A percentile compares a stretch with the other conserved stretches of the same genome.
phyloP scores from a whole-genome alignment of 2,113 vertebrate species.

The Heliornis fulica region DNA sequence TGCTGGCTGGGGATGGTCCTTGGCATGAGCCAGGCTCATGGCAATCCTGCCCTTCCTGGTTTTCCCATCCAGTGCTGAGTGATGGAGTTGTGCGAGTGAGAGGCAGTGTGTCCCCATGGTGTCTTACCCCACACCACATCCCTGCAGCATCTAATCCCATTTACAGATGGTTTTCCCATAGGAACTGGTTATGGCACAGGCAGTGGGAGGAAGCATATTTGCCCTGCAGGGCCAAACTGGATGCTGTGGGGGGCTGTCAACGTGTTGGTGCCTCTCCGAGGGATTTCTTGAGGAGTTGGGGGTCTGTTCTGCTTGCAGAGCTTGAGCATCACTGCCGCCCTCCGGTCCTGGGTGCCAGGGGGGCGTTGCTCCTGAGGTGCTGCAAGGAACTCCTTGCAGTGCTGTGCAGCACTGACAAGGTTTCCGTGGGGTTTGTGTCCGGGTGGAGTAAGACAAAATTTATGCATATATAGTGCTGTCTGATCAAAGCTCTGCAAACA shows the following conservation, averaged over 20 bases:
- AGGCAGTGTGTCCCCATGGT: neutral
- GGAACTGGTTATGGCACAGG: neutral
- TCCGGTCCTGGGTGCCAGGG: fast-evolving
- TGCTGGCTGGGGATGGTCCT: neutral
- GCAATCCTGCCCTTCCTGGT: neutral
- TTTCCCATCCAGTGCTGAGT: neutral
- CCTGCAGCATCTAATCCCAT: neutral
- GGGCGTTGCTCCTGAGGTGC: neutral
- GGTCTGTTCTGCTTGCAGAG: neutral
- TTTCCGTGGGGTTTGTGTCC: neutral
- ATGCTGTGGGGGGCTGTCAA: neutral
- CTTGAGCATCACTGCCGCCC: neutral
- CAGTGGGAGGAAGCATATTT: neutral
- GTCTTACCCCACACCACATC: neutral
- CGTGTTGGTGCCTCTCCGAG: neutral
- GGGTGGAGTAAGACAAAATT: neutral
- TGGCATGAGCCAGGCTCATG: neutral
- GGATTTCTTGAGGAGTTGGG: neutral
- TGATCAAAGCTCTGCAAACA: neutral
- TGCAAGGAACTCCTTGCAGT: neutral
- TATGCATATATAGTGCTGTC: fast-evolving
- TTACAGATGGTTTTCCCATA: neutral
- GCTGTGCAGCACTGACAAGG: fast-evolving
- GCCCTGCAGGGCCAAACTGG: neutral
- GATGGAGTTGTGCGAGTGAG: neutral